Percentiles rank a stretch among this genome's conserved stretches.
Conservation (phyloP, 2,113 vertebrate genomes). For the Syrmaticus mikado region DNA sequence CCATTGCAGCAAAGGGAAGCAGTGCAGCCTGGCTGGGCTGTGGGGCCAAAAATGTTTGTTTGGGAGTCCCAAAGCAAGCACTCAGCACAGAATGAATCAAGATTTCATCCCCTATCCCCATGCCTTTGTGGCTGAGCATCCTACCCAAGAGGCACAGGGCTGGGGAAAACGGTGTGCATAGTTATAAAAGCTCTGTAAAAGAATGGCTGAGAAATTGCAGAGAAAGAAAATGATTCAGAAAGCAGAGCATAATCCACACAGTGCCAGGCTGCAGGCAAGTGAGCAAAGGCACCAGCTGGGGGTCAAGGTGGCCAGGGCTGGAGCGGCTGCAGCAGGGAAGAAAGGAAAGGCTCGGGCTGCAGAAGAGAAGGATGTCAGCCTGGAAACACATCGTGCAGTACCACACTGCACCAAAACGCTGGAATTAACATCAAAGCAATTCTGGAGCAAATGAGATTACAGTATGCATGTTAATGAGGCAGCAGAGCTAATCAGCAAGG, state of each 20-base stretch:
- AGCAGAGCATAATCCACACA: neutral
- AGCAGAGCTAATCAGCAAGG: conserved; percentile 54
- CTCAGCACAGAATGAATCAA: rapidly evolving
- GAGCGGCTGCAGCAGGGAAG: neutral
- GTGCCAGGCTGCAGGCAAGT: neutral
- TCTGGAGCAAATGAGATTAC: conserved; percentile 74
- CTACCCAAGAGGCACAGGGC: neutral
- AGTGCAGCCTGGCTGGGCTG: neutral
- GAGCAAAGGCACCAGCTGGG: neutral
- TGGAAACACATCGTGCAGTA: conserved; percentile 53
- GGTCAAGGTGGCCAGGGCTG: neutral
- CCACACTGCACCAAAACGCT: conserved; percentile 70
- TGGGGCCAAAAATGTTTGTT: neutral
- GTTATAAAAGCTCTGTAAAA: neutral
- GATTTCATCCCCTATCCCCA: neutral
- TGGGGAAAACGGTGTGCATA: neutral
- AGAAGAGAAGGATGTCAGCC: conserved; percentile 1
- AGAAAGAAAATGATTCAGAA: neutral
- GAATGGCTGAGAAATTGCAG: neutral
- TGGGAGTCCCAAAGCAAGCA: rapidly evolving
- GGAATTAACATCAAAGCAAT: conserved; percentile 77
- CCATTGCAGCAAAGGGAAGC: rapidly evolving
- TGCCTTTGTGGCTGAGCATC: neutral
- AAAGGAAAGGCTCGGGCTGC: neutral
- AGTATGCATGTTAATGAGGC: conserved; percentile 74